Percentiles rank a stretch among this genome's conserved stretches.
Evolutionary conservation across 2,113 vertebrate genomes (phyloP).

Genomic region (Hymenochirus boettgeri): DNA sequence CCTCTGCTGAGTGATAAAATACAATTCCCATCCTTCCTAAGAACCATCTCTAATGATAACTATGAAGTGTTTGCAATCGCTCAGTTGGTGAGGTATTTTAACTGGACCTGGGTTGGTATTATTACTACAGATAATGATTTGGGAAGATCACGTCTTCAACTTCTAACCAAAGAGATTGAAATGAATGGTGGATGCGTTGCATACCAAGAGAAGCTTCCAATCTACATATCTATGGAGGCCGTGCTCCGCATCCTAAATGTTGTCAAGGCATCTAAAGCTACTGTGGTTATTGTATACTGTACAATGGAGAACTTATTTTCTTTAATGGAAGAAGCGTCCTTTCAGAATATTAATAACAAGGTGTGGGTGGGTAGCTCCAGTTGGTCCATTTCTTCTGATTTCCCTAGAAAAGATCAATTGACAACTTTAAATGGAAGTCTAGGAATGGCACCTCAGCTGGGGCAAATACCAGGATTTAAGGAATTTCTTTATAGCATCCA

Average conservation of each 20-base stretch:
- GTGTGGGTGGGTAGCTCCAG: constrained; percentile 16
- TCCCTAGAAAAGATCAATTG: constrained; percentile 11
- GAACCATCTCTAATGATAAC: constrained; percentile 21
- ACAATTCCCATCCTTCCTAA: constrained; percentile 34
- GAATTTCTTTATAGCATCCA: constrained; percentile 28
- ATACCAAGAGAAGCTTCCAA: constrained; percentile 23
- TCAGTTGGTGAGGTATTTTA: constrained; percentile 20
- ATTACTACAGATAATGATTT: constrained; percentile 28
- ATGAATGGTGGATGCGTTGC: constrained; percentile 22
- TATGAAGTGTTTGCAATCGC: constrained; percentile 33
- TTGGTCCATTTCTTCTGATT: constrained; percentile 28
- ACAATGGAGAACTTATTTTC: constrained; percentile 32
- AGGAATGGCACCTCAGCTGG: constrained; percentile 6
- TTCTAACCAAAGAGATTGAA: constrained; percentile 22
- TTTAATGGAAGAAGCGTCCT: constrained; percentile 31
- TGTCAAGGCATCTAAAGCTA: constrained; percentile 22
- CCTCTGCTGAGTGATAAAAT: constrained; percentile 25
- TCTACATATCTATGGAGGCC: constrained; percentile 19
- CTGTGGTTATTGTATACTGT: constrained; percentile 27
- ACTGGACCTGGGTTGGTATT: constrained; percentile 33
- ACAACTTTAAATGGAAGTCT: constrained; percentile 33
- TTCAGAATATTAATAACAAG: constrained; percentile 23
- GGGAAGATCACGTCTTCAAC: constrained; percentile 21
- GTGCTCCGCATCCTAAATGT: constrained; percentile 15
- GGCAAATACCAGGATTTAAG: constrained; percentile 29